Percentiles rank a stretch among this genome's conserved stretches.
Conservation (phyloP, 2,888 invertebrate species). For the Rhyacophila evoluta region DNA sequence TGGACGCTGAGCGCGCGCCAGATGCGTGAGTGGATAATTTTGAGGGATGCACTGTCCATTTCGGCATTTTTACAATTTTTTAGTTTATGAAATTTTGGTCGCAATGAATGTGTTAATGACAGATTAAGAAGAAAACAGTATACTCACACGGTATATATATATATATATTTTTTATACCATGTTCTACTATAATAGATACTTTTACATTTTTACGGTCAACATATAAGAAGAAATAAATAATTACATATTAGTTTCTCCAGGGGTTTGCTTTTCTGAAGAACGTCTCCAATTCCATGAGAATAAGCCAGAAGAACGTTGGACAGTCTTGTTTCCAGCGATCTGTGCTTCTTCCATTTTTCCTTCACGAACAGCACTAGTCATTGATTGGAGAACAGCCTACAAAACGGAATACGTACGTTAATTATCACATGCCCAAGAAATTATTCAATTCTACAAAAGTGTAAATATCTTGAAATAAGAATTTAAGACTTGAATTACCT, state of each 20-base stretch:
- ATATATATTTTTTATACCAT: too few species aligned
- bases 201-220: too few species aligned
- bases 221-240: too few species aligned
- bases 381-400: conserved; percentile 64
- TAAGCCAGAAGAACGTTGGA: conserved; percentile 62
- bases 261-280: conserved; percentile 59
- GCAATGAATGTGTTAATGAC: too few species aligned
- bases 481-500: conserved; percentile 63
- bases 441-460: not conserved
- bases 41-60: too few species aligned
- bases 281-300: conserved; percentile 78
- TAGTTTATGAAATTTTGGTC: too few species aligned
- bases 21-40: too few species aligned
- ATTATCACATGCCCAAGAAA: not conserved
- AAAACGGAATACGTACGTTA: not conserved
- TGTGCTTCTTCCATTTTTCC: not conserved
- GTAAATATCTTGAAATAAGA: not conserved
- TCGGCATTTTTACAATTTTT: too few species aligned
- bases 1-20: too few species aligned
- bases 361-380: conserved; percentile 58
- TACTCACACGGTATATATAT: too few species aligned
- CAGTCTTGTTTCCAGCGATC: conserved; percentile 56
- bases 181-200: too few species aligned
- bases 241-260: not conserved
- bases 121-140: too few species aligned